These are phyloP conservation scores for Micromys minutus DNA, from an alignment of 2,113 vertebrate species.

Conservation along the genomic window DNA sequence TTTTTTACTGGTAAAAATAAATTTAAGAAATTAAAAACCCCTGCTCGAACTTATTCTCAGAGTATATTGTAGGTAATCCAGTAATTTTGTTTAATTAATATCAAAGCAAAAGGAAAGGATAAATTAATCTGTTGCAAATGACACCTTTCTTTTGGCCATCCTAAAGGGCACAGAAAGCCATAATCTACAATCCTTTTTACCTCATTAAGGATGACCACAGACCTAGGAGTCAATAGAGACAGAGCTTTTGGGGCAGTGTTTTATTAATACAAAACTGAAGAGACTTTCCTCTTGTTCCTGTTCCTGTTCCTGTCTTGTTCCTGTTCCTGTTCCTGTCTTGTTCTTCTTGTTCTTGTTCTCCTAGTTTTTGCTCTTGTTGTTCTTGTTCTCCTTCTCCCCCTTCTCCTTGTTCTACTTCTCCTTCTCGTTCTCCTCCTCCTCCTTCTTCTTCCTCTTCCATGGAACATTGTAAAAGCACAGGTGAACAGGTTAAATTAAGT, in stretches of 20 bases:
- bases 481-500: not conserved
- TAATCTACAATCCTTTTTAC: not conserved
- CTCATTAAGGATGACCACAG: not conserved
- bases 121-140: not conserved
- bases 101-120: not conserved
- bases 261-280: not conserved
- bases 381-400: no score
- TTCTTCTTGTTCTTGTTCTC: no score
- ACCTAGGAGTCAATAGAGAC: not conserved
- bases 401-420: no score
- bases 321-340: no score
- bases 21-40: not conserved
- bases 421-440: no score
- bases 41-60: not conserved
- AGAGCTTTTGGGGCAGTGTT: not conserved
- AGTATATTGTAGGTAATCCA: not conserved
- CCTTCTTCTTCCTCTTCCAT: no score
- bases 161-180: not conserved
- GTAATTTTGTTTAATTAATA: not conserved
- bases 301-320: no score
- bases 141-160: not conserved
- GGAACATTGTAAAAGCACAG: not conserved
- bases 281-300: no score
- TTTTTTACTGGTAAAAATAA: not conserved
- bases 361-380: no score